Evolutionary conservation across 2,888 invertebrate genomes (phyloP), one percentile per base, ranked within the genome.

Genomic region (Hoplodrina ambigua): DNA sequence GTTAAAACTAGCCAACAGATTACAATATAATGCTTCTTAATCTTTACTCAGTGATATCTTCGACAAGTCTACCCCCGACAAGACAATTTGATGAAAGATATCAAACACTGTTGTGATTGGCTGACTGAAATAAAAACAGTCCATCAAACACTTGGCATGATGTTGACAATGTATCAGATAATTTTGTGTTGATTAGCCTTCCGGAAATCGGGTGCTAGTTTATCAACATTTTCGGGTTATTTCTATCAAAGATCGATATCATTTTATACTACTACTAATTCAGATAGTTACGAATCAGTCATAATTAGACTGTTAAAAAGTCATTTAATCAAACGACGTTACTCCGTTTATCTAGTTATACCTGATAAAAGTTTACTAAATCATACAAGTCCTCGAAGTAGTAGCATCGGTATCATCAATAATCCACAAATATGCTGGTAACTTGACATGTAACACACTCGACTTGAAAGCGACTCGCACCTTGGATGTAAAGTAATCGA

Each of bases 401-500:
- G 25, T 19, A 59, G 20, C 46, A 62, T 62, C 33, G 11, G 50
- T 37, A 65, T 64, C 68, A 59, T 66, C 65, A 69, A 79, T 72
- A 64, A 55, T 54, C 41, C 49, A 60, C 50, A 78, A 59, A 80
- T 59, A 66, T 69, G 57, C 53, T 56, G 37, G 70, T 72, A 72
- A 58, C 61, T 58, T 64, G 65, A 77, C 70, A 75, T 79, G 72
- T 74, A 72, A 75, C 72, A 67, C 67, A 75, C 58, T 68, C 65
- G 56, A 70, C 54, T 67, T 58, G 75, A 72, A 78, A 77, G 65
- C 70, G 57, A 69, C 84, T 83, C 78, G 73, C 65, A 85, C 82
- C 85, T 85, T 83, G 72, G 56, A 73, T 76, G 70, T 80, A 65
- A 72, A 85, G 83, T 83, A 84, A 84, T 84, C 84, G 82, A 84